Evolutionary conservation across 2,113 vertebrate genomes (phyloP).

Genomic region (Daubentonia madagascariensis): DNA sequence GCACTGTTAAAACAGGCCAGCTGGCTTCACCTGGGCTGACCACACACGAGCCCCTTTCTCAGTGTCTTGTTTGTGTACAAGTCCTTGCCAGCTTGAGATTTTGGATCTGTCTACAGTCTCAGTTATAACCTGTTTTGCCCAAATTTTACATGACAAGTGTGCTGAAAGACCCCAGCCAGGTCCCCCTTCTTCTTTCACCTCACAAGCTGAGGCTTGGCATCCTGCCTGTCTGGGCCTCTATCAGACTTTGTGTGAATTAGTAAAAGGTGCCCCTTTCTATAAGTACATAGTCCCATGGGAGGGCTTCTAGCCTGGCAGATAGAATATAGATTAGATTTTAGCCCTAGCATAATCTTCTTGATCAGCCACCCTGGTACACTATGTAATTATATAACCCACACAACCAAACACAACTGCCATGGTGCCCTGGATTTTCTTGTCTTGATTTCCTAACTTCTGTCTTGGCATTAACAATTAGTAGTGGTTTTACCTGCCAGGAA

Average conservation of each 20-base stretch:
- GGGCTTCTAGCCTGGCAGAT: neutral
- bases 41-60: neutral
- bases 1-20: neutral
- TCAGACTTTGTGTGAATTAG: neutral
- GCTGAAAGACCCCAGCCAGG: neutral
- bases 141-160: neutral
- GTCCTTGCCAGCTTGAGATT: neutral
- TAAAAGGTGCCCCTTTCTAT: neutral
- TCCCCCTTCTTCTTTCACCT: neutral
- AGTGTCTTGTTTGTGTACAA: neutral
- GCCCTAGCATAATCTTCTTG: neutral
- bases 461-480: neutral
- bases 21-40: neutral
- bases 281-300: neutral
- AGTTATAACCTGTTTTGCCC: neutral
- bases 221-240: neutral
- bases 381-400: accelerated
- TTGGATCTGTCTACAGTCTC: neutral
- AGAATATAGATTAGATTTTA: neutral
- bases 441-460: neutral
- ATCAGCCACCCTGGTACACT: too few relatives aligned
- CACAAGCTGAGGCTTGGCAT: neutral
- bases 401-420: neutral
- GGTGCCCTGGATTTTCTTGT: neutral
- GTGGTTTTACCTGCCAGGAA: neutral